A percentile compares a stretch with the other conserved stretches of the same genome.
These are phyloP conservation scores for Chrysodeixis includens DNA, from an alignment of 2,888 invertebrate species.

Conservation along the genomic window DNA sequence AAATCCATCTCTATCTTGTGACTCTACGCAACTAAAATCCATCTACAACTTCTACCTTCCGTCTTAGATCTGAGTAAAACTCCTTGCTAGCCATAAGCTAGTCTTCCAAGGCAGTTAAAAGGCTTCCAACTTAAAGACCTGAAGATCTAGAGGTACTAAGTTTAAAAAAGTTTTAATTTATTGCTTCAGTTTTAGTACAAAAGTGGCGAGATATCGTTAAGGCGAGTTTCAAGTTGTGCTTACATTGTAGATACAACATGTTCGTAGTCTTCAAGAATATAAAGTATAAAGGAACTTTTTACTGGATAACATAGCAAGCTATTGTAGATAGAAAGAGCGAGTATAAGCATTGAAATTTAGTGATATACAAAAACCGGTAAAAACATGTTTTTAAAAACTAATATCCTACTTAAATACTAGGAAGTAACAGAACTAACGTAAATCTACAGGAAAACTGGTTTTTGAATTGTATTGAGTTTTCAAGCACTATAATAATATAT, in stretches of 20 bases:
- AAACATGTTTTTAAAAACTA: too few relatives aligned
- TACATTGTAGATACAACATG: neutral
- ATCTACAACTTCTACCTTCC: neutral
- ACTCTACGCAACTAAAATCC: neutral
- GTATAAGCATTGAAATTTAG: too few relatives aligned
- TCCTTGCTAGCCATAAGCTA: neutral
- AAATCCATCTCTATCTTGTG: too few relatives aligned
- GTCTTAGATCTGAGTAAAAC: neutral
- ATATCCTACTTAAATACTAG: too few relatives aligned
- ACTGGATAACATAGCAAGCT: too few relatives aligned
- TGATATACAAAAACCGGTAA: too few relatives aligned
- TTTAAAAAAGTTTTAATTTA: neutral
- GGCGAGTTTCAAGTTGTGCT: neutral
- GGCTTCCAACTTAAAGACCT: neutral
- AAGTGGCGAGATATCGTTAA: slow-evolving; percentile 2
- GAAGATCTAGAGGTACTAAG: slow-evolving; percentile 4
- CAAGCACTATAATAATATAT: too few relatives aligned
- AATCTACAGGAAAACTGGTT: too few relatives aligned
- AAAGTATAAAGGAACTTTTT: neutral
- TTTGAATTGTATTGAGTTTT: too few relatives aligned
- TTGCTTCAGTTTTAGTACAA: slow-evolving; percentile 2
- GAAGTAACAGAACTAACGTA: too few relatives aligned
- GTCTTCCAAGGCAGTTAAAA: slow-evolving; percentile 1
- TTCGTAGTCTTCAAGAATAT: neutral
- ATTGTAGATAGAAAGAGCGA: too few relatives aligned